Percentiles rank a stretch among this genome's conserved stretches.
These are phyloP conservation scores for Cettia cetti DNA, from an alignment of 2,113 vertebrate species.

Conservation along the genomic window DNA sequence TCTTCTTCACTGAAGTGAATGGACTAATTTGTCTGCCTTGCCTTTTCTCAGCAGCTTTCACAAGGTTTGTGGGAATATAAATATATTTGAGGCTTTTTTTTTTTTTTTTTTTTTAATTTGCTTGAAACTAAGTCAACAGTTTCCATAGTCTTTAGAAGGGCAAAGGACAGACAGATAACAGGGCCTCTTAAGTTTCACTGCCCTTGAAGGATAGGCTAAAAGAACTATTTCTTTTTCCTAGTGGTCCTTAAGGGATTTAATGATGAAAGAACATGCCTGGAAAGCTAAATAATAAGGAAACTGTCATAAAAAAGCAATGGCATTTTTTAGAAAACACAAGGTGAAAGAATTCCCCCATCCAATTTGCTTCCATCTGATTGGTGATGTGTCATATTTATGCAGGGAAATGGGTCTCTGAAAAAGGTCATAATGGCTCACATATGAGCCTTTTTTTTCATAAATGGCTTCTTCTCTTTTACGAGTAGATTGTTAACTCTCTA, in stretches of 20 bases:
- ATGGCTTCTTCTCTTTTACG: background rate
- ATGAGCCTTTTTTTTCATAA: background rate
- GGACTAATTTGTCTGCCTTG: background rate
- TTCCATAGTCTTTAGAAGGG: background rate
- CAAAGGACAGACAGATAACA: background rate
- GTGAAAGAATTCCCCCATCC: background rate
- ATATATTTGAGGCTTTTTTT: background rate
- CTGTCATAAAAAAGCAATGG: background rate
- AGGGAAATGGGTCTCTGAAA: background rate
- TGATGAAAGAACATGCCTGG: background rate
- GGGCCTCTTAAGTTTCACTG: background rate
- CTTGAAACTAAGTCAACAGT: background rate
- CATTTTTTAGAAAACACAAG: background rate
- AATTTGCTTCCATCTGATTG: background rate
- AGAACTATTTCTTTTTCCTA: background rate
- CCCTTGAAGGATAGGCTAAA: background rate
- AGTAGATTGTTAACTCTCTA: background rate
- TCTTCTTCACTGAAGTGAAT: background rate
- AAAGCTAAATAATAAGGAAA: background rate
- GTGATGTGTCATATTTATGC: background rate
- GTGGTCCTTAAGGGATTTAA: background rate
- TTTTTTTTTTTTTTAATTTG: background rate
- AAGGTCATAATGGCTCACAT: background rate
- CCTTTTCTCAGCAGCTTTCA: background rate
- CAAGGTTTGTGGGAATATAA: background rate